Evolutionary conservation across 2,113 vertebrate genomes (phyloP).

Genomic region (Anolis carolinensis): DNA sequence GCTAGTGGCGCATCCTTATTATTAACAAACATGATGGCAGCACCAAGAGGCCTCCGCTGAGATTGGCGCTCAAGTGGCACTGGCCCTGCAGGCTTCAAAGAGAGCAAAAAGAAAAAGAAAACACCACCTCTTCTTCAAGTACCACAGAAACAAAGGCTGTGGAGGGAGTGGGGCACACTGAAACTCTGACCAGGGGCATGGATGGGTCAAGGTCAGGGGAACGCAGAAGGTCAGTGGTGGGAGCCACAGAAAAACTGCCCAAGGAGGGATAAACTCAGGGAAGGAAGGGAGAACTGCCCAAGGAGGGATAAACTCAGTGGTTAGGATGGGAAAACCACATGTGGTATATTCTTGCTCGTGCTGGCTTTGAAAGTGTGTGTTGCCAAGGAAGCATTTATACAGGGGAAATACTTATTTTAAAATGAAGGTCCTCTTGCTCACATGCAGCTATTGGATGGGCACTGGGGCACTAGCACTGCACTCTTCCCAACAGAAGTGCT

Average conservation of each 20-base stretch:
- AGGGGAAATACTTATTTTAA: slow-evolving; percentile 18
- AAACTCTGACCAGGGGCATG: background rate
- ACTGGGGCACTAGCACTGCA: background rate
- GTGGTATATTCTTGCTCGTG: background rate
- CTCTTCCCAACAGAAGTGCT: slow-evolving; percentile 30
- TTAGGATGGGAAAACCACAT: too few relatives aligned
- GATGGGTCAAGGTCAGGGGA: background rate
- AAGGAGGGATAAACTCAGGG: too few relatives aligned
- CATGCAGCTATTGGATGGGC: background rate
- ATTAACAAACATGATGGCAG: slow-evolving; percentile 22
- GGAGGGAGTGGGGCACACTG: background rate
- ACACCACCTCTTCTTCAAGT: slow-evolving; percentile 1
- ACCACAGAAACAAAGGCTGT: background rate
- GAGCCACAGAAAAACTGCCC: background rate
- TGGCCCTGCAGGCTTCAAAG: slow-evolving; percentile 12
- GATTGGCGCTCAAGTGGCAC: slow-evolving; percentile 16
- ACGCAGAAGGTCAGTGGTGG: background rate
- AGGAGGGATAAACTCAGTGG: too few relatives aligned
- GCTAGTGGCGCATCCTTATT: slow-evolving; percentile 21
- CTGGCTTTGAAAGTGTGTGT: background rate
- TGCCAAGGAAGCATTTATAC: background rate
- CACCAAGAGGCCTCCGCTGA: slow-evolving; percentile 18
- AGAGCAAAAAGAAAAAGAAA: background rate
- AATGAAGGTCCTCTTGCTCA: background rate
- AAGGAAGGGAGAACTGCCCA: too few relatives aligned